Percentiles rank a stretch among this genome's conserved stretches.
Evolutionary conservation across 2,113 vertebrate species (phyloP).

Genomic region (human): GRCh38 chr1:162710001-162710500

Average conservation of each 20-base stretch:
- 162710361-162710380: neutral
- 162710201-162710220: neutral
- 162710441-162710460: slow-evolving; percentile 4
- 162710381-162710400: neutral
- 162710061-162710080: too few relatives aligned
- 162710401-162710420: neutral
- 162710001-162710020: neutral
- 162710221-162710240: too few relatives aligned
- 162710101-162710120: neutral
- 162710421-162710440: neutral
- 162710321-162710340: neutral
- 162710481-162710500: neutral
- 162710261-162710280: too few relatives aligned
- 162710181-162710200: neutral
- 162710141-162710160: too few relatives aligned
- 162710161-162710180: neutral
- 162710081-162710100: neutral
- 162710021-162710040: too few relatives aligned
- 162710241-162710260: neutral
- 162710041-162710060: neutral
- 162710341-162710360: neutral
- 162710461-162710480: neutral
- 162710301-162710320: neutral
- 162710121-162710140: neutral
- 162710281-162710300: neutral